These are phyloP conservation scores for Nansenia antarctica DNA, from an alignment of 2,113 vertebrate genomes.

Conservation along the genomic window DNA sequence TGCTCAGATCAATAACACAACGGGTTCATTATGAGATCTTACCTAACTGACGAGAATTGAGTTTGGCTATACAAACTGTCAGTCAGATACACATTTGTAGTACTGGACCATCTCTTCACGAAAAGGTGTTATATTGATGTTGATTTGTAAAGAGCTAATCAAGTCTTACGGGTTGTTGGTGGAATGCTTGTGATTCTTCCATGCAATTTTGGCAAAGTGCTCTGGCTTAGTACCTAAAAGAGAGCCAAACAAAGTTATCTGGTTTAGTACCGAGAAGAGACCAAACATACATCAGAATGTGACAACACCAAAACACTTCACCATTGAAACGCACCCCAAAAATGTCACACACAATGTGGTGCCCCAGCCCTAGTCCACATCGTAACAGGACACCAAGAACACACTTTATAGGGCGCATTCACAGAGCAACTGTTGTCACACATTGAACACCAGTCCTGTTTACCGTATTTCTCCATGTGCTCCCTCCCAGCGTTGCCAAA, in stretches of 20 bases:
- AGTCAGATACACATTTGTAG: too few species aligned
- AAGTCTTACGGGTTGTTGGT: constrained; percentile 91
- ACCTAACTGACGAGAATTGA: too few species aligned
- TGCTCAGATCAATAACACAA: too few species aligned
- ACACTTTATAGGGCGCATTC: background rate
- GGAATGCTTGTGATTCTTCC: constrained; percentile 98
- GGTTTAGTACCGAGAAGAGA: background rate
- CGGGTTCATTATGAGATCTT: too few species aligned
- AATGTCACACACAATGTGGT: too few species aligned
- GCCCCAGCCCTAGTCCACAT: too few species aligned
- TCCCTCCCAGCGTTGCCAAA: constrained; percentile 90
- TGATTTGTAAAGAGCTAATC: background rate
- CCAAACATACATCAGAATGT: background rate
- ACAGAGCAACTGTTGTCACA: background rate
- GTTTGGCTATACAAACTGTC: too few species aligned
- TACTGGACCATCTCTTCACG: too few species aligned
- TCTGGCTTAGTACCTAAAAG: constrained; percentile 87
- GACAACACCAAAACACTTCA: background rate
- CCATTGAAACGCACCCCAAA: background rate
- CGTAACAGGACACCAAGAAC: background rate
- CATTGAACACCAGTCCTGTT: too few species aligned
- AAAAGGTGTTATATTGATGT: too few species aligned
- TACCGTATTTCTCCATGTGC: constrained; percentile 96
- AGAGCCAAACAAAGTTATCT: constrained; percentile 9
- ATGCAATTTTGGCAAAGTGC: constrained; percentile 97